These are phyloP conservation scores for Cotesia typhae DNA, from an alignment of 1,140 invertebrate species.

Conservation along the genomic window DNA sequence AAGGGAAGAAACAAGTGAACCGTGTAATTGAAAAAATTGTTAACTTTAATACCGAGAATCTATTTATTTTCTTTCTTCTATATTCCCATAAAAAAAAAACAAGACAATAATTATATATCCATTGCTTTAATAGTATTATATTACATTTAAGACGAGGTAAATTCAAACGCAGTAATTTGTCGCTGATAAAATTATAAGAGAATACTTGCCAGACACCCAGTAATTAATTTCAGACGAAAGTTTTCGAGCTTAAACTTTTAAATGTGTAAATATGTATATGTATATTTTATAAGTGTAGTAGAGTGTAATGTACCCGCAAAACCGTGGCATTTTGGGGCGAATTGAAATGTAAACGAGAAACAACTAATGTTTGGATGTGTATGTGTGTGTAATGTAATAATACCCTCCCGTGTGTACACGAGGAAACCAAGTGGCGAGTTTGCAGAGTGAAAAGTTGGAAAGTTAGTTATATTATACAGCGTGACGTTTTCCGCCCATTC, in stretches of 20 bases:
- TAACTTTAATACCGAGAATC: no score
- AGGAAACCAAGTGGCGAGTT: conserved; percentile 30
- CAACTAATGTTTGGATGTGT: conserved; percentile 23
- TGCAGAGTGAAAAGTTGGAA: conserved; percentile 40
- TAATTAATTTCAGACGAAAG: conserved; percentile 36
- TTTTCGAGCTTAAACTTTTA: conserved; percentile 15
- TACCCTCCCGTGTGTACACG: conserved; percentile 13
- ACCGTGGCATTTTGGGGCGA: conserved; percentile 33
- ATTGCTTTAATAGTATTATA: neutral
- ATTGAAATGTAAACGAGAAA: conserved; percentile 38
- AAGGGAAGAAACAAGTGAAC: no score
- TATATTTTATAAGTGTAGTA: conserved; percentile 16
- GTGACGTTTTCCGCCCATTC: neutral
- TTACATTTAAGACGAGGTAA: neutral
- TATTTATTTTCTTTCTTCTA: no score
- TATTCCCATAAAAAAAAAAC: neutral
- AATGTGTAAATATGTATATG: conserved; percentile 3
- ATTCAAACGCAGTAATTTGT: conserved; percentile 15
- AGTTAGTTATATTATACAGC: conserved; percentile 33
- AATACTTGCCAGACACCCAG: conserved; percentile 25
- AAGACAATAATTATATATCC: neutral
- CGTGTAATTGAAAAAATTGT: no score
- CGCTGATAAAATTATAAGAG: conserved; percentile 31
- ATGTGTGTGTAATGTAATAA: neutral
- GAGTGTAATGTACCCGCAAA: conserved; percentile 29